Percentiles rank a stretch among this genome's conserved stretches.
Evolutionary conservation across 1,140 invertebrate genomes (phyloP).

Genomic region (Dreissena polymorpha): DNA sequence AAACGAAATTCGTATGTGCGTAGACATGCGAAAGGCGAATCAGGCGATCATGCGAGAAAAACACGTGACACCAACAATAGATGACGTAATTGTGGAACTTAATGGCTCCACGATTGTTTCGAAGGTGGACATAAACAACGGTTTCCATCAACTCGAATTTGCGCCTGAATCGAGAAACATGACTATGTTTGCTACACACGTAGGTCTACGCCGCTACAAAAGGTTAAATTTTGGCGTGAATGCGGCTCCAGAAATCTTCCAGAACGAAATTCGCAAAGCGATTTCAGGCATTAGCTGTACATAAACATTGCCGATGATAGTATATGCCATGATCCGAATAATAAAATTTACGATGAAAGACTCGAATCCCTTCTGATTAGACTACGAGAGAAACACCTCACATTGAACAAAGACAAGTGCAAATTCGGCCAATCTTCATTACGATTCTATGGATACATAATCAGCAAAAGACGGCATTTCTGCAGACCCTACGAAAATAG

Average conservation of each 20-base stretch:
- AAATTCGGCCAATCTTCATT: constrained; percentile 25
- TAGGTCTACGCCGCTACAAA: constrained; percentile 26
- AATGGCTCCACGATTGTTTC: constrained; percentile 54
- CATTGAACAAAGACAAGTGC: constrained; percentile 46
- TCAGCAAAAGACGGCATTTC: constrained; percentile 6
- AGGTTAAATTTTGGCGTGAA: constrained; percentile 23
- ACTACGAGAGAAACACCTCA: constrained; percentile 20
- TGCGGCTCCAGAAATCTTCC: constrained; percentile 39
- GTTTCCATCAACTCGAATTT: constrained; percentile 65
- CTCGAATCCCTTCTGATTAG: constrained; percentile 5
- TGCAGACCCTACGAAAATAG: not conserved
- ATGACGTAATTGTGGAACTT: constrained; percentile 61
- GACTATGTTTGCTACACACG: constrained; percentile 34
- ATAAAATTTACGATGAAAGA: constrained; percentile 7
- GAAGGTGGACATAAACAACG: constrained; percentile 57
- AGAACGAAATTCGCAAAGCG: constrained; percentile 10
- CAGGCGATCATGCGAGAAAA: constrained; percentile 45
- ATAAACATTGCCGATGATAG: not conserved
- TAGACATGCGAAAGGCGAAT: constrained; percentile 62
- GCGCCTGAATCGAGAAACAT: constrained; percentile 21
- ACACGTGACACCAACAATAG: constrained; percentile 58
- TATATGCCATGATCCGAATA: not conserved
- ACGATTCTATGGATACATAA: not conserved
- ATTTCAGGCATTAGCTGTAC: not conserved
- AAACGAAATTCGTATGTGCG: constrained; percentile 53